Percentiles rank a stretch among this genome's conserved stretches.
phyloP scores from a whole-genome alignment of 2,888 invertebrate species.

The Ophion ellenae region DNA sequence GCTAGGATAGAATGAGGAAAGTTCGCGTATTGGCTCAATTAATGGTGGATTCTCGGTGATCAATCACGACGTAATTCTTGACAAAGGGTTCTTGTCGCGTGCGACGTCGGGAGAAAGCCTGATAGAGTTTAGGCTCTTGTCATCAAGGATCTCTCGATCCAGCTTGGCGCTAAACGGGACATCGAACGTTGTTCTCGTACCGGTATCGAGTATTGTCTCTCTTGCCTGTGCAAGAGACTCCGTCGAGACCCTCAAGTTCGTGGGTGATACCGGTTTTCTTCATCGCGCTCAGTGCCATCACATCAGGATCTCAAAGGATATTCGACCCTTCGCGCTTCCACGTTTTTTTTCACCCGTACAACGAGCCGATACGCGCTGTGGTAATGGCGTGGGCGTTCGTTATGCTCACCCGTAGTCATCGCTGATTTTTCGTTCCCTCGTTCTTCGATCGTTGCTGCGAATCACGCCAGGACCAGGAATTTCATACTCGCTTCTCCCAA shows the following conservation, averaged over 20 bases:
- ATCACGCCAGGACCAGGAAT: no score
- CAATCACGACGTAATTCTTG: background rate
- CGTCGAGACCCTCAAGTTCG: constrained; percentile 46
- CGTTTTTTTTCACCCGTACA: constrained; percentile 7
- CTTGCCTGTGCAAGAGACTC: constrained; percentile 33
- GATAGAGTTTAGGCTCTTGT: background rate
- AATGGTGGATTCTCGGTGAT: background rate
- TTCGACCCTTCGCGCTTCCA: constrained; percentile 47
- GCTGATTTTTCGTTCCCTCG: background rate
- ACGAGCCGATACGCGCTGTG: constrained; percentile 1
- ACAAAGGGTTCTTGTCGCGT: background rate
- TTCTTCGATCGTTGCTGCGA: background rate
- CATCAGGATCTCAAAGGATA: constrained; percentile 63
- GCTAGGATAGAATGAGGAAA: background rate
- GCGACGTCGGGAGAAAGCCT: background rate
- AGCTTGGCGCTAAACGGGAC: constrained; percentile 26
- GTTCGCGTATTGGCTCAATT: background rate
- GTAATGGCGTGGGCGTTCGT: constrained; percentile 40
- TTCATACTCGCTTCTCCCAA: no score
- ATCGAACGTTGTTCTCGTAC: constrained; percentile 23
- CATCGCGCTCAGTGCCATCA: constrained; percentile 56
- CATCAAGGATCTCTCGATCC: background rate
- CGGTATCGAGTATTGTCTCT: constrained; percentile 28
- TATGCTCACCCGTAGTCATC: background rate
- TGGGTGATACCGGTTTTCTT: constrained; percentile 66